Base-by-base conservation (phyloP, 2,797 vertebrate genomes). In the Lacerta viridis region DNA sequence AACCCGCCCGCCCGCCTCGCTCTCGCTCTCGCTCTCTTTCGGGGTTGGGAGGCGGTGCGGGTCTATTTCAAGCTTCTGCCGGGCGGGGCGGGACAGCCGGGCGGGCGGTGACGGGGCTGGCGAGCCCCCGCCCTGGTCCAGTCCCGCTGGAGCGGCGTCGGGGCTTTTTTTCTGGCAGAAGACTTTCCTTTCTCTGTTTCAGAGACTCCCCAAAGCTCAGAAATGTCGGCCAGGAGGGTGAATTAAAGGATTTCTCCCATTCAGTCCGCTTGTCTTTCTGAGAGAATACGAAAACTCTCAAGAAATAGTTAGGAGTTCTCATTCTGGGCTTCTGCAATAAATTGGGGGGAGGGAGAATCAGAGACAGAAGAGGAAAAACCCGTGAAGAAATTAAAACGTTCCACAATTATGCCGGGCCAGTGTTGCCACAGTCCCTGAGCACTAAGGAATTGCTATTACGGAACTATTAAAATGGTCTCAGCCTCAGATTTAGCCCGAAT, bases 11-110 rank as follows among this genome's bases (percentile, higher is more conserved):
- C 50, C 50, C 50, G 50, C 50, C 50, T 13, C 11, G 50, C 50
- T 15, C 50, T n/a, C n/a, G n/a, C n/a, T n/a, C n/a, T 13, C 15
- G 15, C 9, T 13, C 5, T 8, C 61, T 50, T 0, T 50, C 5
- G 1, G 1, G 41, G 18, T 5, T 2, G 1, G 0, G 0, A 36
- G 0, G 79, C 85, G 66, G 88, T 8, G 10, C 82, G 1, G n/a
- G 55, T 39, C 27, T 10, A 75, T 7, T 93, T 75, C 82, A 27
- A 76, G 72, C 29, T 39, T 85, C 69, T 43, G 46, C 10, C 50
- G 11, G 50, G 50, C 9, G 46, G 50, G 50, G 46, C 46, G 46
- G 46, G 46, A 8, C 41, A 43, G 41, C 41, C 8, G 10, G 72
- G 71, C 50, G 87, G n/a, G 41, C 3, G 33, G 64, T 1, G 64